These are phyloP conservation scores for Fistularia commersonii DNA, from an alignment of 2,797 vertebrate species.

Conservation along the genomic window DNA sequence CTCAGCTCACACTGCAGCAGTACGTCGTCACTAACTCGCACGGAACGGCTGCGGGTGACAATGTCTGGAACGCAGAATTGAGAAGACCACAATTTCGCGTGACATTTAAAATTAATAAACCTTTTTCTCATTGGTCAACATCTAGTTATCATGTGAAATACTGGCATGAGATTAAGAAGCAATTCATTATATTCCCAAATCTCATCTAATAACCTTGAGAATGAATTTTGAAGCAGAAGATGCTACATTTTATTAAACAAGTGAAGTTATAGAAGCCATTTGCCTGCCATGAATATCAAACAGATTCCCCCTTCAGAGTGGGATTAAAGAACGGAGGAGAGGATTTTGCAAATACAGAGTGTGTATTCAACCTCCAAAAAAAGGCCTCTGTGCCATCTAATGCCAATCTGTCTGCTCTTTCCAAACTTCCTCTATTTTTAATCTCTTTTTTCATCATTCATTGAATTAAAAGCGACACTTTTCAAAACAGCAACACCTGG, in stretches of 20 bases:
- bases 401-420: slow-evolving; percentile 46
- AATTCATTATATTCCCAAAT: no score
- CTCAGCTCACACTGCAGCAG: slow-evolving; percentile 90
- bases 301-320: slow-evolving; percentile 58
- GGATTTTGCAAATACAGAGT: slow-evolving; percentile 45
- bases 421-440: slow-evolving; percentile 42
- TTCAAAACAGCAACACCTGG: slow-evolving; percentile 5
- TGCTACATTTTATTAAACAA: slow-evolving; percentile 48
- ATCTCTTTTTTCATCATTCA: slow-evolving; percentile 34
- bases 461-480: background rate
- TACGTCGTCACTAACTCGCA: slow-evolving; percentile 86
- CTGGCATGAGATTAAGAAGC: no score
- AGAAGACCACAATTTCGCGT: background rate
- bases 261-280: slow-evolving; percentile 46
- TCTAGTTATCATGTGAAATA: no score
- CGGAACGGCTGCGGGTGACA: slow-evolving; percentile 74
- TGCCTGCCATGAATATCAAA: slow-evolving; percentile 66
- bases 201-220: slow-evolving; percentile 12
- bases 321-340: slow-evolving; percentile 64
- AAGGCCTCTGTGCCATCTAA: slow-evolving; percentile 37
- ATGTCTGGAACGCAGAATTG: slow-evolving; percentile 39
- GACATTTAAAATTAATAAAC: no score
- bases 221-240: slow-evolving; percentile 21
- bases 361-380: slow-evolving; percentile 65
- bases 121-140: no score